Evolutionary conservation across 2,888 invertebrate genomes (phyloP), one percentile per base, ranked within the genome.

Genomic region (Aproaerema taeniolella): DNA sequence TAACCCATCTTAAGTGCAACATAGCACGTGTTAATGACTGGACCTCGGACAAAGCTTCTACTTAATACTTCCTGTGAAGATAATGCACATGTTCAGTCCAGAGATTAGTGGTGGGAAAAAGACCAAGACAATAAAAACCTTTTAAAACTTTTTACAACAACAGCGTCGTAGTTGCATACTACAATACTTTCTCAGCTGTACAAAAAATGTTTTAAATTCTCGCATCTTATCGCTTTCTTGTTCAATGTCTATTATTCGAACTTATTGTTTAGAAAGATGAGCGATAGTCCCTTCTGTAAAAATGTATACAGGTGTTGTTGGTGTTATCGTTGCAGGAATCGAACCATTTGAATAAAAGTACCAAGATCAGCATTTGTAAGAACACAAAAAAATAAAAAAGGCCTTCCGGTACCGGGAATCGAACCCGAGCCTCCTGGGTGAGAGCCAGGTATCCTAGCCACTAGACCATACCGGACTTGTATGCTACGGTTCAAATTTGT

Each of bases 361-460:
- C n/a, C n/a, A n/a, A n/a, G n/a, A n/a, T n/a, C n/a, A n/a, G n/a
- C n/a, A n/a, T n/a, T n/a, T n/a, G n/a, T n/a, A 38, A 35, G 4
- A 31, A 9, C 13, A 8, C 9, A 25, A 29, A 14, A 14, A 35
- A 2, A 25, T 16, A 42, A 38, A 42, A 38, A 35, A 14, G 25
- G 8, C 2, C 1, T 35, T 32, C 37, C 37, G 37, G 87, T 89
- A 89, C 89, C 89, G 89, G 89, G 89, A 89, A 89, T 90, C 89
- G 89, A 90, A 90, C 89, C 90, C 89, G 89, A 89, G 90, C 89
- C 90, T 90, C 89, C 89, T 89, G 89, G 89, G 89, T 89, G 89
- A 89, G 87, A 89, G 89, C 89, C 89, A 89, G 89, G 88, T 89
- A 89, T 89, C 89, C 89, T 89, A 89, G 89, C 89, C 89, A 89